phyloP scores from a whole-genome alignment of 2,888 invertebrate species.

The Hetaerina titia region DNA sequence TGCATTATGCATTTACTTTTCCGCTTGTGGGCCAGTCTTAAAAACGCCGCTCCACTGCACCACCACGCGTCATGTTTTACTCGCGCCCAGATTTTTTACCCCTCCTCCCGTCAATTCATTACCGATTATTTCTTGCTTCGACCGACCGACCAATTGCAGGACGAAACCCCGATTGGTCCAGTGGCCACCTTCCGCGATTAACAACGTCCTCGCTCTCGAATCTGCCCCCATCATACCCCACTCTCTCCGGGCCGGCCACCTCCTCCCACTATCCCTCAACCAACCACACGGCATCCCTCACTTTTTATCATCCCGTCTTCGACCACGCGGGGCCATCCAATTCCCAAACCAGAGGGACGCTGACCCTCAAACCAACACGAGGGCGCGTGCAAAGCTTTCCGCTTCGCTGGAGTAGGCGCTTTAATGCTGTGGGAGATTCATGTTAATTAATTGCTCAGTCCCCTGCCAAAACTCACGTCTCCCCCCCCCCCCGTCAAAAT shows the following conservation, averaged over 20 bases:
- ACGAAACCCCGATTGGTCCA: not conserved
- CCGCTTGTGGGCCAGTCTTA: not conserved
- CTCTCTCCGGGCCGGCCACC: not conserved
- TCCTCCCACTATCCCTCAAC: not conserved
- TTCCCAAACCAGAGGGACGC: not conserved
- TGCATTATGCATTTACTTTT: not conserved
- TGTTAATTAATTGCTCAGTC: constrained; percentile 32
- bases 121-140: not conserved
- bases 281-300: not conserved
- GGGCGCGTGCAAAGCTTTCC: constrained; percentile 36
- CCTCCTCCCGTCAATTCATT: not conserved
- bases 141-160: not conserved
- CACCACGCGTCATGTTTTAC: not conserved
- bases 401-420: constrained; percentile 36
- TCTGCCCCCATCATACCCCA: not conserved
- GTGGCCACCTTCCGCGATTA: not conserved
- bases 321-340: constrained; percentile 4
- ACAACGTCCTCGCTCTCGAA: not conserved
- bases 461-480: too few species aligned
- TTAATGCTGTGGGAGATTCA: constrained; percentile 27
- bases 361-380: constrained; percentile 9
- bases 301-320: constrained; percentile 17
- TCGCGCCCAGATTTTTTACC: not conserved
- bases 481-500: not conserved
- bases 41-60: not conserved